Base-by-base conservation (phyloP, 2,113 vertebrate genomes). In the Petromus typicus region DNA sequence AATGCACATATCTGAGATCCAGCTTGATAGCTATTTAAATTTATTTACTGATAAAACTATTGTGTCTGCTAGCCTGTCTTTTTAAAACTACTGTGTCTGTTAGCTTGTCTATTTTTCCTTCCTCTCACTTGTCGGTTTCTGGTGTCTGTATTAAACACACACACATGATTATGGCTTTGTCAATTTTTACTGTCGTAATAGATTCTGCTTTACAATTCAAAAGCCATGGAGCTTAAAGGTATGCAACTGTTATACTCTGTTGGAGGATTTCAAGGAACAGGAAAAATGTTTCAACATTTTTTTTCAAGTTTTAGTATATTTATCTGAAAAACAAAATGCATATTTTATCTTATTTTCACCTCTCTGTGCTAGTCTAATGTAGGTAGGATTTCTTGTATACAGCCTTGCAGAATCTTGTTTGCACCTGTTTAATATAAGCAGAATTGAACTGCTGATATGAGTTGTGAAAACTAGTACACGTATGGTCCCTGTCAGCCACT, bases 281-380 rank as follows among this genome's bases (percentile, higher is more conserved):
- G 61, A 57, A 73, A 59, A 37, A 22, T 48, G 10, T 75, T 10
- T 75, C 43, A 87, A 78, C 61, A 20, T 66, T 13, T n/a, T 59
- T 61, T 75, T 82, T 81, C n/a, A 86, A 75, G 37, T 67, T 66
- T 76, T 66, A 90, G 20, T 27, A 81, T 5, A 83, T 66, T 30
- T 85, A 51, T 10, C 5, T 84, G 64, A 88, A 51, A 69, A 40
- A 51, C 10, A 59, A 82, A 5, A 43, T 1, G 67, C 5, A 63
- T 1, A 32, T 40, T 90, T 90, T 12, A 89, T 67, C 54, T 87
- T 86, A 86, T 76, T 59, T 54, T 85, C 56, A 66, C 30, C 80
- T 91, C 85, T 88, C 76, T 69, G n/a, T 64, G 61, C 18, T 69
- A 93, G 48, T 84, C 37, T 86, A n/a, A 73, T 89, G 57, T 84